Evolutionary conservation across 1,140 invertebrate species (phyloP), one percentile per base, ranked within the genome.

Genomic region (Lepidotrigona ventralis): DNA sequence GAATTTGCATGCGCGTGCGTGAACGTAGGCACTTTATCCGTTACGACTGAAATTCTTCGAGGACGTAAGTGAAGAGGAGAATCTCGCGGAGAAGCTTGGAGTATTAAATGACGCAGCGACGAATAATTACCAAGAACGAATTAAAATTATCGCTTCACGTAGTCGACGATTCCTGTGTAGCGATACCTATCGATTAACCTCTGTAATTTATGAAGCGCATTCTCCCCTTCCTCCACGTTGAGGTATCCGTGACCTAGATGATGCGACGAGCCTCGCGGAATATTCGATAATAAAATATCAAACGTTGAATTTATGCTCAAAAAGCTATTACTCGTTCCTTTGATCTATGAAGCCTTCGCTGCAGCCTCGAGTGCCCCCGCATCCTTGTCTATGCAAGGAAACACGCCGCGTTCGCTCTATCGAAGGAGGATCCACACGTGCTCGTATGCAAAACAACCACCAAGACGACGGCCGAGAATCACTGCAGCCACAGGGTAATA

Each of bases 401-500:
- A 46, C 6, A 33, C 56, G 75, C 8, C 12, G 26, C 56, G 26
- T 51, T 76, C 26, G 39, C 63, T 33, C 33, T 39, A 68, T 68
- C 39, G 64, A 84, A 26, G 23, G 64, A 51, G 46, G 21, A 60
- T 78, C 74, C 54, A 73, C 17, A 63, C 39, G 33, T 60, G 58
- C n/a, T 60, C 80, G 21, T n/a, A 70, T 70, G 72, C 46, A 68
- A 70, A 79, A 79, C 69, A 71, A 71, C 68, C 60, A 73, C 77
- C 51, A 70, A 56, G 33, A 68, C 39, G 4, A 0, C 54, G 9
- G 33, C 51, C 72, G 66, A 77, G 80, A 72, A 85, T 85, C 80
- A 54, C 58, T 58, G 79, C 58, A 60, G 26, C 79, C 72, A n/a
- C 46, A 60, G 80, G 73, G 80, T 83, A 76, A 83, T 85, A 85